A percentile compares a stretch with the other conserved stretches of the same genome.
phyloP scores from a whole-genome alignment of 2,888 invertebrate genomes.

The Drosophila rubida region DNA sequence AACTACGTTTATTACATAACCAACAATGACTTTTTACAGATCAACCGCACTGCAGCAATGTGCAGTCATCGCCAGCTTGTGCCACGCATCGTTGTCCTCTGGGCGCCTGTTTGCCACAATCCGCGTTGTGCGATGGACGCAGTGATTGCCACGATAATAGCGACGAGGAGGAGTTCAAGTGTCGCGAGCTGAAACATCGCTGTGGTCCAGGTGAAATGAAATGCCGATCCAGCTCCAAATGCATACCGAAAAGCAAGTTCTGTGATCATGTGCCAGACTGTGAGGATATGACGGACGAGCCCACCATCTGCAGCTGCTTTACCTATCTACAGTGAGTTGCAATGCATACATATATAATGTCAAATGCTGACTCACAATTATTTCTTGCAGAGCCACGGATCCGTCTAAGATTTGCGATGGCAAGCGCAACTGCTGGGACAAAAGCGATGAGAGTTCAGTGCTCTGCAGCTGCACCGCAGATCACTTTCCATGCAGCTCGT shows the following conservation, averaged over 20 bases:
- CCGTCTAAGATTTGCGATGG: slow-evolving; percentile 91
- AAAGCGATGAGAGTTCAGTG: slow-evolving; percentile 90
- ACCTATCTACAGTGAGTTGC: slow-evolving; percentile 87
- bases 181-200: slow-evolving; percentile 73
- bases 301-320: slow-evolving; percentile 87
- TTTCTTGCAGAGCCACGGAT: slow-evolving; percentile 86
- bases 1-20: background rate
- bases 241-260: slow-evolving; percentile 89
- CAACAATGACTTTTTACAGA: slow-evolving; percentile 63
- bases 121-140: slow-evolving; percentile 89
- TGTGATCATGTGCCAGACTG: slow-evolving; percentile 90
- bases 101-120: slow-evolving; percentile 88
- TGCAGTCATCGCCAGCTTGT: slow-evolving; percentile 84
- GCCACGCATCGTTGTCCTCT: slow-evolving; percentile 88
- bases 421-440: slow-evolving; percentile 90
- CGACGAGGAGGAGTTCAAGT: slow-evolving; percentile 87
- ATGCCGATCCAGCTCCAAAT: slow-evolving; percentile 89
- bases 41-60: slow-evolving; percentile 72
- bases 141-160: slow-evolving; percentile 89
- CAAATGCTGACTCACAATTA: background rate
- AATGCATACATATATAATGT: background rate
- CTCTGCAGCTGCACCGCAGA: slow-evolving; percentile 87
- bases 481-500: slow-evolving; percentile 86
- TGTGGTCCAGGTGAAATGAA: slow-evolving; percentile 88
- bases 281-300: slow-evolving; percentile 90